Percentiles rank a stretch among this genome's conserved stretches.
These are phyloP conservation scores for Acrocephalus kingi DNA, from an alignment of 2,113 vertebrate genomes.

Conservation along the genomic window DNA sequence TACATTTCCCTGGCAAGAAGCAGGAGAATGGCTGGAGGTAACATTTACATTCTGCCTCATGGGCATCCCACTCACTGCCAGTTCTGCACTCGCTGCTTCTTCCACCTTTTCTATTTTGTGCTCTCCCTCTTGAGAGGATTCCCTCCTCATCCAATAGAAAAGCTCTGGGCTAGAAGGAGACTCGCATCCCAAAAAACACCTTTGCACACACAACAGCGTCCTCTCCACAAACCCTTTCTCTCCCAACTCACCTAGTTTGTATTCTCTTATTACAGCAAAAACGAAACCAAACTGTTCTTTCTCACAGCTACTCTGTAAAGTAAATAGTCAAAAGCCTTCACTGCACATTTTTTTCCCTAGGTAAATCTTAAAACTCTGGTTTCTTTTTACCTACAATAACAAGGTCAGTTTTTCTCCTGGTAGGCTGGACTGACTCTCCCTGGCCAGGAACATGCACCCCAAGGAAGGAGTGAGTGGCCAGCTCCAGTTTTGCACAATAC, in stretches of 20 bases:
- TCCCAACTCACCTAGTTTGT: background rate
- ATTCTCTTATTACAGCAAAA: background rate
- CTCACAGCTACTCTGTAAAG: background rate
- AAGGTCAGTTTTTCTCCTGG: background rate
- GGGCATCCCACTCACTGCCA: background rate
- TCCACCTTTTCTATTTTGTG: background rate
- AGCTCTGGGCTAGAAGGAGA: background rate
- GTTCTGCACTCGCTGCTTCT: background rate
- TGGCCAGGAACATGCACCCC: background rate
- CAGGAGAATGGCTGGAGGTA: conserved; percentile 4
- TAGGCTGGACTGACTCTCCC: background rate
- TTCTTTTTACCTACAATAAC: background rate
- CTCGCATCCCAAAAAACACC: background rate
- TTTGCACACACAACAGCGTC: background rate
- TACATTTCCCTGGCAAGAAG: background rate
- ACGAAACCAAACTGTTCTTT: conserved; percentile 2
- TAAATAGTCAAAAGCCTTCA: background rate
- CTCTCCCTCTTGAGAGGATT: background rate
- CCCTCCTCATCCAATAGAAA: background rate
- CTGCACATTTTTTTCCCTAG: background rate
- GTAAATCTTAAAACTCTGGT: background rate
- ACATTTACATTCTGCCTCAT: conserved; percentile 4
- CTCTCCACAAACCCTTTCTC: background rate
- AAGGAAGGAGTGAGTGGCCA: background rate
- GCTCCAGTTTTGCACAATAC: background rate